Conservation (phyloP, 2,888 invertebrate genomes). For the Amiota mariae region DNA sequence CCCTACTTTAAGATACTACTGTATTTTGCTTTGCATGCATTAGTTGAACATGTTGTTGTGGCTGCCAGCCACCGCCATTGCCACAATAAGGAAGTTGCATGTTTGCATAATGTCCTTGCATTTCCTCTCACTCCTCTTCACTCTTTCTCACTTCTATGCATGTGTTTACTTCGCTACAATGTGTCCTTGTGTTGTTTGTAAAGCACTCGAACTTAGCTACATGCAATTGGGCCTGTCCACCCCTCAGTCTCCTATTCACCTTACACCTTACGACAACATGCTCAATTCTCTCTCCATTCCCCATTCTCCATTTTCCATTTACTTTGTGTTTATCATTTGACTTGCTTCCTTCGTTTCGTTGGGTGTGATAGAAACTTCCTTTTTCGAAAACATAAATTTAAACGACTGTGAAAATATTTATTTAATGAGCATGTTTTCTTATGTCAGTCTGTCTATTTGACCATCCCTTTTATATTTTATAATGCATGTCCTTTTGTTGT, state of each 20-base stretch:
- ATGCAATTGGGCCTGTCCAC: neutral
- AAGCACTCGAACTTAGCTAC: conserved; percentile 1
- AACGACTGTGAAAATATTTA: conserved; percentile 67
- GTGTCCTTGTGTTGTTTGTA: conserved; percentile 24
- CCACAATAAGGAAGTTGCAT: conserved; percentile 67
- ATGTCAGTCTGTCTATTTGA: no score
- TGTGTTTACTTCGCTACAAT: conserved; percentile 36
- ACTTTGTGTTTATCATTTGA: no score
- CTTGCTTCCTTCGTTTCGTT: neutral
- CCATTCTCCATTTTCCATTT: no score
- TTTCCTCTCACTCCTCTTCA: neutral
- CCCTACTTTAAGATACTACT: conserved; percentile 27
- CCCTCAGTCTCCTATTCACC: no score
- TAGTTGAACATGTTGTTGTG: conserved; percentile 53
- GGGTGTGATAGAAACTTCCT: conserved; percentile 10
- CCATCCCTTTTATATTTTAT: neutral
- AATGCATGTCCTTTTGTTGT: no score
- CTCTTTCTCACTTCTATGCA: neutral
- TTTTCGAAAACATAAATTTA: conserved; percentile 56
- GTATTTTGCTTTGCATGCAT: conserved; percentile 49
- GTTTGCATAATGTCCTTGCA: conserved; percentile 64
- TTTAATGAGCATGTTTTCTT: conserved; percentile 67
- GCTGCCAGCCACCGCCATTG: conserved; percentile 21
- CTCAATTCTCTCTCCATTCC: no score
- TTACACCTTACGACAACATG: no score